A percentile compares a stretch with the other conserved stretches of the same genome.
These are phyloP conservation scores for Hyles lineata DNA, from an alignment of 2,888 invertebrate genomes.

Conservation along the genomic window DNA sequence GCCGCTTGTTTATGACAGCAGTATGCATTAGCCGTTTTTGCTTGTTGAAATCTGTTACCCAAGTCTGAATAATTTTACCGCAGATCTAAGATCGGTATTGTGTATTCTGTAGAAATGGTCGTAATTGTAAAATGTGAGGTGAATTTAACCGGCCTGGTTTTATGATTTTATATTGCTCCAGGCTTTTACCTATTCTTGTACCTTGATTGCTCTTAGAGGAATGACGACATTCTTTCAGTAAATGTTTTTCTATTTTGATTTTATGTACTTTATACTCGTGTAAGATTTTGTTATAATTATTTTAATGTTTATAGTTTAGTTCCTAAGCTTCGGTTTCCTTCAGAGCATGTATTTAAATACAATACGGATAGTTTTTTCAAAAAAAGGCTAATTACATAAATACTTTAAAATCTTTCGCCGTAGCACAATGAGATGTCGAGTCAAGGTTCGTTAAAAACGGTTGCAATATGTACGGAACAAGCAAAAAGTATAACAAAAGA, in stretches of 20 bases:
- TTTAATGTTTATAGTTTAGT: too few species aligned
- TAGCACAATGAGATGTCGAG: slow-evolving; percentile 14
- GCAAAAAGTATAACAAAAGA: slow-evolving; percentile 25
- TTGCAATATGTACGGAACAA: slow-evolving; percentile 1
- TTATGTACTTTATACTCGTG: too few species aligned
- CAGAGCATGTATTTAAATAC: too few species aligned
- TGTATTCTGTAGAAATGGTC: slow-evolving; percentile 24
- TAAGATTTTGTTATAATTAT: too few species aligned
- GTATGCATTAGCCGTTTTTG: slow-evolving; percentile 20
- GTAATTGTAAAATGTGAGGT: slow-evolving; percentile 18
- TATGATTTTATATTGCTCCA: not conserved
- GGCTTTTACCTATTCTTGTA: not conserved
- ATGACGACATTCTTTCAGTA: too few species aligned
- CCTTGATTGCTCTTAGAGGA: too few species aligned
- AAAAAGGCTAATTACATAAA: not conserved
- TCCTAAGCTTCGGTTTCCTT: too few species aligned
- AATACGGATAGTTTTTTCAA: not conserved
- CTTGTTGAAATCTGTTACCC: slow-evolving; percentile 15
- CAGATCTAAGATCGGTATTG: slow-evolving; percentile 25
- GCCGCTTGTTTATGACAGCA: slow-evolving; percentile 14
- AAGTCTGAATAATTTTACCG: slow-evolving; percentile 25
- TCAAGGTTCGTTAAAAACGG: slow-evolving; percentile 15
- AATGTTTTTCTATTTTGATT: too few species aligned
- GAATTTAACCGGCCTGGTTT: slow-evolving; percentile 13
- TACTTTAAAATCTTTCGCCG: not conserved